Conservation (phyloP, 2,888 invertebrate genomes). For the Scaptomyza flava region DNA sequence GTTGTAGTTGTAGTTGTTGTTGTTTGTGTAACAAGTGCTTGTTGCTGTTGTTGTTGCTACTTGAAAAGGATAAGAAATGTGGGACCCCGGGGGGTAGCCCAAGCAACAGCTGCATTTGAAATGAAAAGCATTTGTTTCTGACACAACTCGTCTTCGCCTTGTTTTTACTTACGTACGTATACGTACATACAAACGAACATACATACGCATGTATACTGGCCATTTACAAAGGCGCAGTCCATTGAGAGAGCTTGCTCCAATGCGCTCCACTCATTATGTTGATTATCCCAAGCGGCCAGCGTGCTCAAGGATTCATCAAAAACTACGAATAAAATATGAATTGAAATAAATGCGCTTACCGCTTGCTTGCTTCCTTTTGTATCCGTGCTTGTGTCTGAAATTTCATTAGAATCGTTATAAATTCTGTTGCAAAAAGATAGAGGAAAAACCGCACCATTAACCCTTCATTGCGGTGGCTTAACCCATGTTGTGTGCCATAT, state of each 20-base stretch:
- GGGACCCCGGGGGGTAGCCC: constrained; percentile 56
- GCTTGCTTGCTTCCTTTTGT: constrained; percentile 24
- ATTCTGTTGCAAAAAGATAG: constrained; percentile 38
- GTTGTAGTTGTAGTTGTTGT: constrained; percentile 29
- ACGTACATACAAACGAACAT: constrained; percentile 4
- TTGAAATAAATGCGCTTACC: constrained; percentile 76
- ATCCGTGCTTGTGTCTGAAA: constrained; percentile 24
- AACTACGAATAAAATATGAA: constrained; percentile 68
- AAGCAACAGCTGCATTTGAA: constrained; percentile 77
- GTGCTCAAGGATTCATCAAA: constrained; percentile 57
- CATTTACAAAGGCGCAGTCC: constrained; percentile 50
- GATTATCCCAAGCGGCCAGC: constrained; percentile 72
- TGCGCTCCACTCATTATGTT: constrained; percentile 78
- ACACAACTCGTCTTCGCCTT: constrained; percentile 75
- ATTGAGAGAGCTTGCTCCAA: constrained; percentile 72
- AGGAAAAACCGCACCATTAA: constrained; percentile 64
- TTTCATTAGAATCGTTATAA: constrained; percentile 76
- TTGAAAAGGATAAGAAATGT: constrained; percentile 60
- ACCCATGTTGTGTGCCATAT: constrained; percentile 52
- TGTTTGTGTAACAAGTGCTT: constrained; percentile 10
- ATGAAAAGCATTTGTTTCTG: constrained; percentile 82
- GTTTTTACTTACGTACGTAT: constrained; percentile 12
- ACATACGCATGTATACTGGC: constrained; percentile 10
- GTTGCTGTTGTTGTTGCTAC: constrained; percentile 22
- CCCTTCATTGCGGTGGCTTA: constrained; percentile 70